Conservation (phyloP, 64 coral and sea anemone genomes). For the Montipora sp. region DNA sequence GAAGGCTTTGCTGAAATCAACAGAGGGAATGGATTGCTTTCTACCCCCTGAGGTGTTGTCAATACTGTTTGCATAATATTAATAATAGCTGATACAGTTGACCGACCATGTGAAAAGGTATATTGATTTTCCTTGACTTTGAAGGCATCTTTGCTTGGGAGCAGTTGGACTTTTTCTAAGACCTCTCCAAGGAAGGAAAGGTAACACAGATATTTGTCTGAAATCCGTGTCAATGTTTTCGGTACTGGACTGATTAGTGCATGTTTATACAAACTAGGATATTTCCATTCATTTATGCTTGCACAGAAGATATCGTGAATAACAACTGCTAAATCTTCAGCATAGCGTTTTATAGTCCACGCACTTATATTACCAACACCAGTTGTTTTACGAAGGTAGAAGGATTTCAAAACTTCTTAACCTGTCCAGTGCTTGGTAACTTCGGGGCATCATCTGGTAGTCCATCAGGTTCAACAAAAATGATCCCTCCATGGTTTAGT, state of each 20-base stretch:
- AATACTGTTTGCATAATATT: too few species aligned
- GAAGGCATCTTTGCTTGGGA: too few species aligned
- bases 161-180: too few species aligned
- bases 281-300: conserved; percentile 41
- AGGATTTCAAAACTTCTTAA: conserved; percentile 1
- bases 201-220: not conserved
- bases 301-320: conserved; percentile 16
- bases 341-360: not conserved
- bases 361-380: not conserved
- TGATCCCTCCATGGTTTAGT: too few species aligned
- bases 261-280: conserved; percentile 49
- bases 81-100: too few species aligned
- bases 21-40: too few species aligned
- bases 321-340: conserved; percentile 21
- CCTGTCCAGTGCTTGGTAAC: conserved; percentile 41
- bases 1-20: too few species aligned
- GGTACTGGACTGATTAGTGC: conserved; percentile 24
- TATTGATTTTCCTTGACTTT: too few species aligned
- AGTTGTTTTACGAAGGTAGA: conserved; percentile 9
- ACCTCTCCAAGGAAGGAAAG: too few species aligned
- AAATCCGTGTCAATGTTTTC: conserved; percentile 42
- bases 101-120: too few species aligned
- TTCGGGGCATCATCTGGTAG: not conserved
- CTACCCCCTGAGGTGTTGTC: too few species aligned
- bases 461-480: not conserved